Base-by-base conservation (phyloP, 2,888 invertebrate species). In the Ryuthela nishihirai region DNA sequence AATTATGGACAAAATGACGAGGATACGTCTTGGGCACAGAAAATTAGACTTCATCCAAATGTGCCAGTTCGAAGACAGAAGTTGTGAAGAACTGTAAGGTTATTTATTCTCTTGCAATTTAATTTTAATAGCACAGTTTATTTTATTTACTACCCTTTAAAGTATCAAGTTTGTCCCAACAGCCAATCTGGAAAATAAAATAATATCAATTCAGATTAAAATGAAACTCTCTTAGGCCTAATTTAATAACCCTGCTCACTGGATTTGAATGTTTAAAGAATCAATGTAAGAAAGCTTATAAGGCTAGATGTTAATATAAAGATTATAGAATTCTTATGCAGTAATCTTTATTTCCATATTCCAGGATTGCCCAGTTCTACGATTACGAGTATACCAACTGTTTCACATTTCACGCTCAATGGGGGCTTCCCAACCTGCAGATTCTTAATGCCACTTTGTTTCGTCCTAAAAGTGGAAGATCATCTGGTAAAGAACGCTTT, bases 341-440 rank as follows among this genome's bases (percentile, higher is more conserved):
- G n/a, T n/a, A n/a, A n/a, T n/a, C n/a, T n/a, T n/a, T n/a, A n/a
- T n/a, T n/a, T n/a, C n/a, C n/a, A 39, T n/a, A 18, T 46, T 40
- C 17, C 12, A 61, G 61, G 32, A 54, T 61, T 3, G 43, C 40
- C 4, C 46, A 44, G 20, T 61, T 46, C 17, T 61, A 42, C 21
- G 49, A 55, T 21, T 54, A 55, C 18, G 61, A 61, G 7, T 61
- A 55, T 29, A 55, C 61, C 3, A 61, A 61, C 29, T 61, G 61
- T 15, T 61, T 47, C 39, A 55, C 61, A 1, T 34, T 61, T 12
- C 50, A 61, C 10, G 47, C 39, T n/a, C 34, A 25, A 5, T 61
- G 61, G 61, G 44, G 29, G 10, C 45, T 45, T 12, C 6, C 17
- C 9, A 40, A n/a, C 6, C 24, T 7, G 0, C 12, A 43, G 7